Evolutionary conservation across 1,140 invertebrate species (phyloP).

Genomic region (Tribolium madens): DNA sequence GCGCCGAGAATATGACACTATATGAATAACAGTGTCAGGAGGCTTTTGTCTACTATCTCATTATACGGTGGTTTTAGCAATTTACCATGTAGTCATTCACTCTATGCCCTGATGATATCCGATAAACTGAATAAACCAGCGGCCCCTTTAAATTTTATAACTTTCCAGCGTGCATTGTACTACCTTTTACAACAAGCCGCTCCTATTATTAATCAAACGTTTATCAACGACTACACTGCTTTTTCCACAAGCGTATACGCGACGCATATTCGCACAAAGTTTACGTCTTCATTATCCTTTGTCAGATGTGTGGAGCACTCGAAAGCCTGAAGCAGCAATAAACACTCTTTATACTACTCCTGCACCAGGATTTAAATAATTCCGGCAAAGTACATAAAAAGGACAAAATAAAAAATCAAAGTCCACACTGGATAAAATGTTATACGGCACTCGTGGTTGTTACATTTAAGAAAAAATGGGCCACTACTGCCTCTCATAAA

Average conservation of each 20-base stretch:
- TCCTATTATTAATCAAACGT: constrained; percentile 30
- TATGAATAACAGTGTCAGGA: constrained; percentile 43
- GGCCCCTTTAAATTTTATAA: constrained; percentile 34
- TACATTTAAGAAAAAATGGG: no score
- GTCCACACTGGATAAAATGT: no score
- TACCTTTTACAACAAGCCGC: not conserved
- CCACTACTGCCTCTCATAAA: no score
- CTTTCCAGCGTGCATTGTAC: constrained; percentile 19
- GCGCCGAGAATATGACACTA: constrained; percentile 42
- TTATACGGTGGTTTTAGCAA: constrained; percentile 40
- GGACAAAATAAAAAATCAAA: no score
- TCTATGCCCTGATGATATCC: constrained; percentile 24
- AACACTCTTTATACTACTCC: not conserved
- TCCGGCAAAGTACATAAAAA: not conserved
- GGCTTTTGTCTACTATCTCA: constrained; percentile 40
- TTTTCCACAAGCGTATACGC: not conserved
- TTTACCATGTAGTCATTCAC: constrained; percentile 36
- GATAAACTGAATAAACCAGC: constrained; percentile 37
- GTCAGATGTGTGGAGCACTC: not conserved
- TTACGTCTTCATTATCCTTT: constrained; percentile 36
- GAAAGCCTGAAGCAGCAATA: not conserved
- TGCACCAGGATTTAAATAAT: not conserved
- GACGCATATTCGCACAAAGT: not conserved
- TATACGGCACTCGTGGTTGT: no score
- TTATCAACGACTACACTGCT: constrained; percentile 3